Evolutionary conservation across 2,797 vertebrate genomes (phyloP).

Genomic region (Microctenopoma stevenorrisi): DNA sequence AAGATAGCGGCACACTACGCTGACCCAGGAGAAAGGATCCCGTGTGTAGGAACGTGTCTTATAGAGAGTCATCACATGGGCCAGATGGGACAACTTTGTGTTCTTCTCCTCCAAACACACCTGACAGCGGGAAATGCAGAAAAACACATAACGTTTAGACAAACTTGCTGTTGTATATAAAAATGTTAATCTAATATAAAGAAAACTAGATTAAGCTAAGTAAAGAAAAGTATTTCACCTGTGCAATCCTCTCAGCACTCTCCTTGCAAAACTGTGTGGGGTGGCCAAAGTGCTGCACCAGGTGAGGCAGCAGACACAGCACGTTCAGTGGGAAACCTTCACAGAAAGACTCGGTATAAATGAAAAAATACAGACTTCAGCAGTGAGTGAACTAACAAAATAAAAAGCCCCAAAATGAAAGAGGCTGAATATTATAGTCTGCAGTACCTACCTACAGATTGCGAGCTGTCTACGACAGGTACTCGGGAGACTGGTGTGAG

Average conservation of each 20-base stretch:
- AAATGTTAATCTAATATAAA: no score
- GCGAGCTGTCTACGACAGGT: conserved; percentile 95
- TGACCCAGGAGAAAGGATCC: conserved; percentile 97
- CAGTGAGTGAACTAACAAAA: neutral
- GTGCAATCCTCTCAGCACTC: conserved; percentile 95
- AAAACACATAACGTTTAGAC: no score
- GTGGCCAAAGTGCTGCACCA: conserved; percentile 96
- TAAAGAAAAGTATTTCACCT: conserved; percentile 82
- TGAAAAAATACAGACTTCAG: neutral
- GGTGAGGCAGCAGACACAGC: conserved; percentile 95
- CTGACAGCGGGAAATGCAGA: conserved; percentile 69
- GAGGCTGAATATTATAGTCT: neutral
- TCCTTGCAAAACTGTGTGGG: conserved; percentile 99
- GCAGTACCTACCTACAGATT: conserved; percentile 89
- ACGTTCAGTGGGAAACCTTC: conserved; percentile 97
- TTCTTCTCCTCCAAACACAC: conserved; percentile 97
- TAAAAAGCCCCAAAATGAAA: neutral
- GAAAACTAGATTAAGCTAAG: neutral
- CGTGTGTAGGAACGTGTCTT: conserved; percentile 97
- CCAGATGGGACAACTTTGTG: conserved; percentile 95
- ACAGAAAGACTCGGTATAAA: conserved; percentile 9
- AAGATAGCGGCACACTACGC: conserved; percentile 96
- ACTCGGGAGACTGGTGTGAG: conserved; percentile 95
- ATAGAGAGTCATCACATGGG: conserved; percentile 98
- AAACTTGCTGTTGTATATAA: no score